phyloP scores from a whole-genome alignment of 35 echinoderm and acorn worm species.

The Heliocidaris tuberculata region DNA sequence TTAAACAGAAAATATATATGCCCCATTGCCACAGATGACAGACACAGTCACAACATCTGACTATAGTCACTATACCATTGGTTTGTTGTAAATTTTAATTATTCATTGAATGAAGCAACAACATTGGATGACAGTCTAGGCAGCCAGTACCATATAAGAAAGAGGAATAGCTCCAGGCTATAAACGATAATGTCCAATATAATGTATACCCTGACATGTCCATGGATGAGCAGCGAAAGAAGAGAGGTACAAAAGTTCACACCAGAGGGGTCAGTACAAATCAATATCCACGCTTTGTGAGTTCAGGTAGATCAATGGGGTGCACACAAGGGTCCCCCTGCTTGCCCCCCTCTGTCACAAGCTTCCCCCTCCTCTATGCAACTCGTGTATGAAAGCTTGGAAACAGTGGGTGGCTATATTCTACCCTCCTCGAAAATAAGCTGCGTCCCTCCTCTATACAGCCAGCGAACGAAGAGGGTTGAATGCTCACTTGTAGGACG shows the following conservation, averaged over 20 bases:
- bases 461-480: background rate
- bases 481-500: background rate
- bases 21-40: background rate
- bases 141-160: background rate
- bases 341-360: background rate
- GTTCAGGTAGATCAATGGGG: slow-evolving; percentile 1
- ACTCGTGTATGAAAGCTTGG: background rate
- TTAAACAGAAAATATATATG: background rate
- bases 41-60: background rate
- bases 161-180: background rate
- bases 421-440: background rate
- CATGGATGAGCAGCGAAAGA: background rate
- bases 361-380: background rate
- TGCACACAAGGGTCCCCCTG: background rate
- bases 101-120: background rate
- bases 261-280: slow-evolving; percentile 5
- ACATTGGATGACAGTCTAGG: background rate
- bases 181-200: background rate
- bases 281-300: slow-evolving; percentile 10
- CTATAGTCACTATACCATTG: no score
- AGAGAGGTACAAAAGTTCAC: slow-evolving; percentile 15
- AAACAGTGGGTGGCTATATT: background rate
- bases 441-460: background rate
- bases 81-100: background rate
- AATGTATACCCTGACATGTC: background rate